Percentiles rank a stretch among this genome's conserved stretches.
phyloP scores from a whole-genome alignment of 2,888 invertebrate species.

The Andrena flavipes region DNA sequence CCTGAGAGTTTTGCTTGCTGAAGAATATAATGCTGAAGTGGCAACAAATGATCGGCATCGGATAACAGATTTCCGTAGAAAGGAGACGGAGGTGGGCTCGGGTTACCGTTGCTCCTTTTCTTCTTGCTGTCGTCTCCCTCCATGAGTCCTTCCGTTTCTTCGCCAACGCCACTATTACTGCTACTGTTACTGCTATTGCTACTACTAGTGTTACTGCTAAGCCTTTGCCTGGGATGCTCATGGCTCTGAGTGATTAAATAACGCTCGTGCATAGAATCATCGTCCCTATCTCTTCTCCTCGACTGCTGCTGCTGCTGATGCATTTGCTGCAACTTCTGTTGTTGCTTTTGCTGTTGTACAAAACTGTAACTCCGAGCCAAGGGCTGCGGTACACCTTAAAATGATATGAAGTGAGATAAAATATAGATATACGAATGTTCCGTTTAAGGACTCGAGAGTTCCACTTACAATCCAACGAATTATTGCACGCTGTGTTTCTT shows the following conservation, averaged over 20 bases:
- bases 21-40: constrained; percentile 94
- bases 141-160: constrained; percentile 75
- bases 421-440: neutral
- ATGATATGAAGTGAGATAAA: neutral
- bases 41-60: constrained; percentile 89
- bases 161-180: constrained; percentile 77
- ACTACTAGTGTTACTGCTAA: constrained; percentile 80
- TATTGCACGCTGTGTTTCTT: constrained; percentile 84
- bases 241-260: constrained; percentile 86
- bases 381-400: constrained; percentile 84
- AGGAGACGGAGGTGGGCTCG: constrained; percentile 83
- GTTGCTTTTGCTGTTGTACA: constrained; percentile 84
- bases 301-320: constrained; percentile 77
- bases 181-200: constrained; percentile 80
- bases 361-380: constrained; percentile 87
- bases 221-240: constrained; percentile 82
- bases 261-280: constrained; percentile 93
- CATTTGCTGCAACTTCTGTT: constrained; percentile 79
- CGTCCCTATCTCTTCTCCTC: constrained; percentile 87
- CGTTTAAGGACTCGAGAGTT: neutral
- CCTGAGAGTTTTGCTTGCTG: constrained; percentile 93
- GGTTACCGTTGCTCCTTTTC: constrained; percentile 82
- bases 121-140: constrained; percentile 81
- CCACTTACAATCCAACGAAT: constrained; percentile 79
- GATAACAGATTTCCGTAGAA: constrained; percentile 82